A percentile compares a stretch with the other conserved stretches of the same genome.
Evolutionary conservation across 92 coral and sea anemone species (phyloP).

Genomic region (Virgularia gustaviana): DNA sequence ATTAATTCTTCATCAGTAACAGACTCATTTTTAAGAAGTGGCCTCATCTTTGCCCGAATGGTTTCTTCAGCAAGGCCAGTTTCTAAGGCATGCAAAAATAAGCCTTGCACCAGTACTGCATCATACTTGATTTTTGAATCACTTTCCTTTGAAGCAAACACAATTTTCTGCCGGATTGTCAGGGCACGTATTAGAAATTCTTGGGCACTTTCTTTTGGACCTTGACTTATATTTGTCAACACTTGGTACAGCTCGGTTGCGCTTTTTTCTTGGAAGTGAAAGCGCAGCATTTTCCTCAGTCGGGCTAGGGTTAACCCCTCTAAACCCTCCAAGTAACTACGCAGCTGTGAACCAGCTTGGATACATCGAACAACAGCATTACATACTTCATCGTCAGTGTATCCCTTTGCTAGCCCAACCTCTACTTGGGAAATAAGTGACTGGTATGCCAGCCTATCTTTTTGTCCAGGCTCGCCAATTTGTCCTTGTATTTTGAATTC

Average conservation of each 20-base stretch:
- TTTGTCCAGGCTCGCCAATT: slow-evolving; percentile 8
- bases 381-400: slow-evolving; percentile 7
- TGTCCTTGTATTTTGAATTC: slow-evolving; percentile 20
- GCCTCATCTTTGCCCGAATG: slow-evolving; percentile 25
- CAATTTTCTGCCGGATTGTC: slow-evolving; percentile 14
- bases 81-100: slow-evolving; percentile 20
- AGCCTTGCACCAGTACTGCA: slow-evolving; percentile 8
- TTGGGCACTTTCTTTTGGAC: slow-evolving; percentile 15
- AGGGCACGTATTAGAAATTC: slow-evolving; percentile 9
- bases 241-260: slow-evolving; percentile 18
- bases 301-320: slow-evolving; percentile 8
- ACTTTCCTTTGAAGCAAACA: slow-evolving; percentile 10
- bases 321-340: slow-evolving; percentile 4
- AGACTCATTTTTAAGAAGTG: background rate
- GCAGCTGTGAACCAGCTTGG: slow-evolving; percentile 16
- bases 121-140: slow-evolving; percentile 18
- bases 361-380: background rate
- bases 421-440: slow-evolving; percentile 27
- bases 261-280: slow-evolving; percentile 13
- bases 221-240: slow-evolving; percentile 13
- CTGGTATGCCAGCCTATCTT: slow-evolving; percentile 25
- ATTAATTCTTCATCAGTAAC: slow-evolving; percentile 39
- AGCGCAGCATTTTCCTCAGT: slow-evolving; percentile 1
- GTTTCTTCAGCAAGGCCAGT: slow-evolving; percentile 27
- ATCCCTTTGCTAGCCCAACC: slow-evolving; percentile 6